Evolutionary conservation across 2,888 invertebrate species (phyloP), one percentile per base, ranked within the genome.

Genomic region (Brenthis daphne): DNA sequence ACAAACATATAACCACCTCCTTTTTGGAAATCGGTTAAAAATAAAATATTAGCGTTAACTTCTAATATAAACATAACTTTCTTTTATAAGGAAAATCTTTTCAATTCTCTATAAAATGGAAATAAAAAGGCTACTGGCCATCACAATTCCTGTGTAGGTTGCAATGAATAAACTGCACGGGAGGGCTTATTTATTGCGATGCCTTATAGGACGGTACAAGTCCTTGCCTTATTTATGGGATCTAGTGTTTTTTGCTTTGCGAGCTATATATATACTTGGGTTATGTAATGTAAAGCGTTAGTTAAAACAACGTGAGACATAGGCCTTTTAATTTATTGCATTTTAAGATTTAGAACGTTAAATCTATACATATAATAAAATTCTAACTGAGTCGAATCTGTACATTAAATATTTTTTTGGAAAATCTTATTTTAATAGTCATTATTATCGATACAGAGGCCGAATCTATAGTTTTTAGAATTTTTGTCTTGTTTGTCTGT

Each of bases 181-280:
- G 70, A 67, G 54, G 55, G 47, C 55, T 63, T 70, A 66, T 72
- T 72, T 65, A 70, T 58, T 65, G 65, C 70, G 58, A 12, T 67
- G 63, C 72, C 70, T 67, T 72, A 63, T 68, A 68, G 50, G 61
- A 51, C 54, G 61, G 67, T 50, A 20, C 67, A 37, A 56, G 67
- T 67, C 50, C 61, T 67, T 55, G 48, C 50, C 50, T 67, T 67
- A 67, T 67, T 67, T 67, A 67, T 67, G 37, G 67, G 50, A 61
- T 55, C 55, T 56, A 56, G 43, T 56, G 61, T 61, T 67, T 20
- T 67, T 67, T 67, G 55, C 67, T 56, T 43, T 51, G 16, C 51
- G 33, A 33, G 51, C 51, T 16, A 33, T 20, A 20, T 20, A 20
- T 20, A 20, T 16, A 20, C 37, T 43, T 43, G 37, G 3, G 5